phyloP scores from a whole-genome alignment of 2,888 invertebrate genomes.

The Folsomia candida region DNA sequence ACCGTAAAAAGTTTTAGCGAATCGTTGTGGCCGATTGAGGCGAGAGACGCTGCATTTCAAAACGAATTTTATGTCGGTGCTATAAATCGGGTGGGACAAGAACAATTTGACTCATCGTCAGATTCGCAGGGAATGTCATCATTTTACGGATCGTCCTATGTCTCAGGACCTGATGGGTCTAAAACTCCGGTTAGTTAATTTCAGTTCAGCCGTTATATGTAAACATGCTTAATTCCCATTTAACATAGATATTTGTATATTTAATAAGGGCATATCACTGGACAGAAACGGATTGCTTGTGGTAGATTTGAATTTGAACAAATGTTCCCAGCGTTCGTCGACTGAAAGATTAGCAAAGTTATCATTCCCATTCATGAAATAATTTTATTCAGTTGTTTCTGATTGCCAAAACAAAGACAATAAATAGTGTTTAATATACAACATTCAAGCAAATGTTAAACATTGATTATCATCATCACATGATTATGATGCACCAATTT shows the following conservation, averaged over 20 bases:
- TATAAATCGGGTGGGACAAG: conserved; percentile 61
- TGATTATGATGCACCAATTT: conserved; percentile 1
- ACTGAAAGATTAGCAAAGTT: neutral
- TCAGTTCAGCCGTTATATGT: neutral
- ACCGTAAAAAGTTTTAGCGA: conserved; percentile 60
- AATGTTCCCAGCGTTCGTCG: neutral
- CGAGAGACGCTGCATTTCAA: conserved; percentile 60
- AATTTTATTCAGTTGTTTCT: no score
- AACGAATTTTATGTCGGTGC: conserved; percentile 60
- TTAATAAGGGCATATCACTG: conserved; percentile 8
- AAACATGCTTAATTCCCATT: neutral
- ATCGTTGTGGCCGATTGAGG: conserved; percentile 60
- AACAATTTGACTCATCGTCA: conserved; percentile 3
- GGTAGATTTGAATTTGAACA: conserved; percentile 19
- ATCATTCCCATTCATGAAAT: no score
- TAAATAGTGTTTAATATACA: no score
- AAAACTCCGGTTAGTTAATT: conserved; percentile 21
- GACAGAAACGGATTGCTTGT: conserved; percentile 12
- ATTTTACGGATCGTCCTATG: conserved; percentile 27
- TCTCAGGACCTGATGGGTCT: conserved; percentile 21
- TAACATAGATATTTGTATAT: neutral
- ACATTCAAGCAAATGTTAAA: no score
- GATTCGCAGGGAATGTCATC: neutral
- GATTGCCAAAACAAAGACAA: no score
- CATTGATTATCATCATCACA: neutral